These are phyloP conservation scores for Leptoclinus maculatus DNA, from an alignment of 2,797 vertebrate genomes.

Conservation along the genomic window DNA sequence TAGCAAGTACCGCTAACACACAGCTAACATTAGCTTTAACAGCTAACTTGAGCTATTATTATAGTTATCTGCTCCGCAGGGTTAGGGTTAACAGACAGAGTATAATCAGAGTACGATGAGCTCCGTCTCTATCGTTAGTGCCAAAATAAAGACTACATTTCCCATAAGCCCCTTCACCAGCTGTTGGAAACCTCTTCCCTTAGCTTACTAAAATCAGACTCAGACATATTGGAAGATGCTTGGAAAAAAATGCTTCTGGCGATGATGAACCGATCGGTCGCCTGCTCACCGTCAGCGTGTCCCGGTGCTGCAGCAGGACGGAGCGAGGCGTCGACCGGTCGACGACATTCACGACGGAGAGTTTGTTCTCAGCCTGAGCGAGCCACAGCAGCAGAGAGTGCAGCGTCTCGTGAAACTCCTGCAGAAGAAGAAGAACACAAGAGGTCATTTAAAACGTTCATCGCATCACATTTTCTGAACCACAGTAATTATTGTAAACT, in stretches of 20 bases:
- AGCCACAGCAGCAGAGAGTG: conserved; percentile 90
- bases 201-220: too few relatives aligned
- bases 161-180: neutral
- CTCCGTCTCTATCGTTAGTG: too few relatives aligned
- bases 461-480: neutral
- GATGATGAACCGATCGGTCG: too few relatives aligned
- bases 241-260: too few relatives aligned
- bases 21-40: too few relatives aligned
- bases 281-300: conserved; percentile 83
- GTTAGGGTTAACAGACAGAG: too few relatives aligned
- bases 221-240: too few relatives aligned
- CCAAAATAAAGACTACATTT: neutral
- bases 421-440: neutral
- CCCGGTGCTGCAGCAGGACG: conserved; percentile 74
- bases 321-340: conserved; percentile 63
- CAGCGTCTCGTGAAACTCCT: conserved; percentile 92
- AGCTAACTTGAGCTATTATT: too few relatives aligned
- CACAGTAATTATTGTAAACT: too few relatives aligned
- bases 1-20: too few relatives aligned
- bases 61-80: too few relatives aligned
- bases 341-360: conserved; percentile 68
- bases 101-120: too few relatives aligned
- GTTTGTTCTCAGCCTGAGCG: conserved; percentile 83
- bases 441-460: neutral
- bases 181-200: neutral